Conservation (phyloP, 2,888 invertebrate species). For the Magallana nippona region DNA sequence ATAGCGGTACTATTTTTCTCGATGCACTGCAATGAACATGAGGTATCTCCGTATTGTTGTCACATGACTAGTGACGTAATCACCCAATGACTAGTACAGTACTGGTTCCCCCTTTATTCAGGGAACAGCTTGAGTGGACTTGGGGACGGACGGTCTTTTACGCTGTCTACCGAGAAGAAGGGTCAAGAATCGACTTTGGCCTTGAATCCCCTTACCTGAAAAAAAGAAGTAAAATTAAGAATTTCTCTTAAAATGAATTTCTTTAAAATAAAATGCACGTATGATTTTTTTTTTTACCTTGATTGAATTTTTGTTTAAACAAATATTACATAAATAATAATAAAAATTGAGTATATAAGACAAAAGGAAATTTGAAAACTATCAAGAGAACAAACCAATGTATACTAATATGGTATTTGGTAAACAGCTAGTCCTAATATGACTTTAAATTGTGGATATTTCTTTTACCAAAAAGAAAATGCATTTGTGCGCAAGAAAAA, state of each 20-base stretch:
- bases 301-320: too few relatives aligned
- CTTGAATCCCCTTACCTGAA: conserved; percentile 49
- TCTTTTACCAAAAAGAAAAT: too few relatives aligned
- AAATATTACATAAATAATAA: too few relatives aligned
- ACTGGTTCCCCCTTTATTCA: background rate
- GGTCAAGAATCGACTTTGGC: conserved; percentile 48
- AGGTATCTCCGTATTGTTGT: conserved; percentile 10
- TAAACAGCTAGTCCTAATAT: too few relatives aligned
- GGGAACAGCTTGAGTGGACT: background rate
- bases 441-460: too few relatives aligned
- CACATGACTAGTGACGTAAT: conserved; percentile 30
- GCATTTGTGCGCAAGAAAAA: too few relatives aligned
- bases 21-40: conserved; percentile 3
- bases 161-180: conserved; percentile 19
- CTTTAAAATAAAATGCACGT: too few relatives aligned
- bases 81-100: background rate
- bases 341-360: too few relatives aligned
- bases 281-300: too few relatives aligned
- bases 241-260: background rate
- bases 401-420: too few relatives aligned
- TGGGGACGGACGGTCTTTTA: background rate
- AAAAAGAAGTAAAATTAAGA: background rate
- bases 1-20: background rate
- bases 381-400: too few relatives aligned
- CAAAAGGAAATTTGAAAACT: too few relatives aligned